These are phyloP conservation scores for Agraylea sexmaculata DNA, from an alignment of 1,140 invertebrate genomes.

Conservation along the genomic window DNA sequence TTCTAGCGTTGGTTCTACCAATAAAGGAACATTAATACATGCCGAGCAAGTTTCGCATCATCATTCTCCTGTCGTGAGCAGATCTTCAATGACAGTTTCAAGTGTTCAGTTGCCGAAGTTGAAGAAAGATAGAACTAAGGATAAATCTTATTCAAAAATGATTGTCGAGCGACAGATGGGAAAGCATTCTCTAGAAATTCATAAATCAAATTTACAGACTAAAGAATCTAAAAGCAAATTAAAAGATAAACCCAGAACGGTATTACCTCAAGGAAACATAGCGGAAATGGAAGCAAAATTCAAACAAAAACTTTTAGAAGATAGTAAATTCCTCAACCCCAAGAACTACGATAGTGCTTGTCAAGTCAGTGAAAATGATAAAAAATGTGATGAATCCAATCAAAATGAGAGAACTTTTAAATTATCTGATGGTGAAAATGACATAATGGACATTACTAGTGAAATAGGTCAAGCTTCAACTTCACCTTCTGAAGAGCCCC, in stretches of 20 bases:
- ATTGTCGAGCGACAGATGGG: constrained; percentile 29
- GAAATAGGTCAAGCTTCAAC: constrained; percentile 10
- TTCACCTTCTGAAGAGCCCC: constrained; percentile 16
- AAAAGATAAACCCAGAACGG: constrained; percentile 4
- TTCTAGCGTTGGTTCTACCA: constrained; percentile 47
- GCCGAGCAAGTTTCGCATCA: constrained; percentile 29
- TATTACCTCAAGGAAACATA: constrained; percentile 33
- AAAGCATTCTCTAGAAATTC: constrained; percentile 7
- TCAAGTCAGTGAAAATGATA: constrained; percentile 9
- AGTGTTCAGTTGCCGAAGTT: constrained; percentile 11
- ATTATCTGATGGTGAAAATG: constrained; percentile 6
- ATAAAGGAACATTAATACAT: constrained; percentile 51
- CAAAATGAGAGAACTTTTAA: constrained; percentile 12
- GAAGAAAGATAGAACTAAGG: constrained; percentile 37
- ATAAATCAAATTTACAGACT: background rate
- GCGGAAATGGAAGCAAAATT: constrained; percentile 47
- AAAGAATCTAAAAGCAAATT: constrained; percentile 2
- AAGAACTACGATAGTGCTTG: constrained; percentile 11
- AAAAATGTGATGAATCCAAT: constrained; percentile 15
- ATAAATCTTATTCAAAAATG: constrained; percentile 43
- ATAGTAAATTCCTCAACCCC: constrained; percentile 21
- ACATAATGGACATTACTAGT: constrained; percentile 2
- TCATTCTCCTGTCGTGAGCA: constrained; percentile 21
- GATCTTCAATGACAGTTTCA: constrained; percentile 24
- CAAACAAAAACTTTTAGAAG: constrained; percentile 46